phyloP scores from a whole-genome alignment of 2,113 vertebrate species.

The Chlorodrepanis virens region DNA sequence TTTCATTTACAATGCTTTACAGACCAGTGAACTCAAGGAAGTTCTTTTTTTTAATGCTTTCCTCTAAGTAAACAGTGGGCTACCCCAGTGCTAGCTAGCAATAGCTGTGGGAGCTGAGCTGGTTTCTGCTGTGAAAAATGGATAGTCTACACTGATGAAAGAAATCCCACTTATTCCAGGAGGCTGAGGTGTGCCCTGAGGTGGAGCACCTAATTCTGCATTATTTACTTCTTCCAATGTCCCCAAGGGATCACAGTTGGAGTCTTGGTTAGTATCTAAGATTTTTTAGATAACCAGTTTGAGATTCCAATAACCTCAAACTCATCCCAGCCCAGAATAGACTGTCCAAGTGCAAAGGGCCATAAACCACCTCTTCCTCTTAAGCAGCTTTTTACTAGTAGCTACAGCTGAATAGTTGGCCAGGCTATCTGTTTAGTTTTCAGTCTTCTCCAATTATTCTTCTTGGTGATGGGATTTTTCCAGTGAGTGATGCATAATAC shows the following conservation, averaged over 20 bases:
- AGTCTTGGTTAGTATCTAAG: background rate
- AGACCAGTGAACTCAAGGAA: background rate
- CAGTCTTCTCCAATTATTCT: background rate
- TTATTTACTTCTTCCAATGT: background rate
- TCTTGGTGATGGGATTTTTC: background rate
- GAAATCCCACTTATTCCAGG: background rate
- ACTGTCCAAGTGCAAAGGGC: background rate
- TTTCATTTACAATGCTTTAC: slow-evolving; percentile 26
- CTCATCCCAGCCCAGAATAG: background rate
- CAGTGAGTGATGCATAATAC: background rate
- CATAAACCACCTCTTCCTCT: background rate
- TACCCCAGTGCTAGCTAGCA: background rate
- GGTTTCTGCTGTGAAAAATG: background rate
- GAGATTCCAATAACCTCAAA: background rate
- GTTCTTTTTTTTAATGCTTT: background rate
- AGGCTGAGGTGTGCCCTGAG: background rate
- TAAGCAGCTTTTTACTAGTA: background rate
- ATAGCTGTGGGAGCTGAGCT: background rate
- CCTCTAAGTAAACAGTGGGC: background rate
- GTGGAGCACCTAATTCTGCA: background rate
- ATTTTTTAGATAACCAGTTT: background rate
- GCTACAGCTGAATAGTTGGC: background rate
- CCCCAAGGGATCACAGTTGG: background rate
- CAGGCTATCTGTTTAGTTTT: background rate
- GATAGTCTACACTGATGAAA: background rate